Evolutionary conservation across 2,113 vertebrate genomes (phyloP).

Genomic region (Muntiacus muntjak): DNA sequence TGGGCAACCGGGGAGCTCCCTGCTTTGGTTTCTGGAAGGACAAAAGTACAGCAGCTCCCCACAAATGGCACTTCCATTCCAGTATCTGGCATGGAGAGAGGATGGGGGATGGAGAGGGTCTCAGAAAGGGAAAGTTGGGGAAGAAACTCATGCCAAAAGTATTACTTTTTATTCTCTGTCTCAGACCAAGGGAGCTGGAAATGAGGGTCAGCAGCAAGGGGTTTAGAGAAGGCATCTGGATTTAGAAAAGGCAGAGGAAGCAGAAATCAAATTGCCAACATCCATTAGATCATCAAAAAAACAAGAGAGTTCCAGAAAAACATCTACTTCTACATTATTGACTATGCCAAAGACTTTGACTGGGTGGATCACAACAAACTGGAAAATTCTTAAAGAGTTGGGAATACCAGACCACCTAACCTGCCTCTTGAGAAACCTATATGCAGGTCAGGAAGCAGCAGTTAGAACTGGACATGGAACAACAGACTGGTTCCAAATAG

Average conservation of each 20-base stretch:
- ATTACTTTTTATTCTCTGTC: background rate
- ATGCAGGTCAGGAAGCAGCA: background rate
- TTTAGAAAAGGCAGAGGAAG: background rate
- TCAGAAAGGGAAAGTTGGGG: background rate
- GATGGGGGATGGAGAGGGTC: background rate
- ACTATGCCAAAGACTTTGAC: background rate
- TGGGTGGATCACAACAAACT: background rate
- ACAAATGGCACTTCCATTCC: background rate
- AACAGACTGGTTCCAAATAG: background rate
- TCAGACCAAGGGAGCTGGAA: background rate
- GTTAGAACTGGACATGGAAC: background rate
- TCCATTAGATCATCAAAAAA: background rate
- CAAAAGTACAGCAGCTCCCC: background rate
- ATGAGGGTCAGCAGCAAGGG: background rate
- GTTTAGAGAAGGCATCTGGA: background rate
- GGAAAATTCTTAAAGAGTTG: background rate
- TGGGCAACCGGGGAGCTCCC: background rate
- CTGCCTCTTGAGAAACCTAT: background rate
- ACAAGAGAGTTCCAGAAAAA: background rate
- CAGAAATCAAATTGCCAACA: background rate
- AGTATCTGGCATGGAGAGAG: background rate
- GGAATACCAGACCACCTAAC: background rate
- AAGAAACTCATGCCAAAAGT: background rate
- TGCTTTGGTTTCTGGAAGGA: background rate
- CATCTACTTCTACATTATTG: background rate